Evolutionary conservation across 2,888 invertebrate genomes (phyloP).

Genomic region (Apantesis nais): DNA sequence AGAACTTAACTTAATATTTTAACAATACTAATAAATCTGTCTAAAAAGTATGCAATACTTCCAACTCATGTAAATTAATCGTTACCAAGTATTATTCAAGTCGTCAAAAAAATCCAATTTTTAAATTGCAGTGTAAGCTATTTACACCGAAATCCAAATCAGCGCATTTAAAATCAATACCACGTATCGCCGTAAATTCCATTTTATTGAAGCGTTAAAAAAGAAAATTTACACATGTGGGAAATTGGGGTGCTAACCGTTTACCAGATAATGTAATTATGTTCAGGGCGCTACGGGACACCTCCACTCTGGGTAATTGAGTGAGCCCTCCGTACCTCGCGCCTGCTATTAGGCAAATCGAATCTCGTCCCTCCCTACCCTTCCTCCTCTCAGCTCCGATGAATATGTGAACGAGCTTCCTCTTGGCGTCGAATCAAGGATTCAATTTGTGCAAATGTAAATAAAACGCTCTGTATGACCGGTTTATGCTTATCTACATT

Average conservation of each 20-base stretch:
- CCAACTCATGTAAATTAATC: too few relatives aligned
- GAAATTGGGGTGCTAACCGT: conserved; percentile 60
- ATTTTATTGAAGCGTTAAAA: conserved; percentile 50
- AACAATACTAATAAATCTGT: too few relatives aligned
- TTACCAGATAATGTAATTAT: conserved; percentile 85
- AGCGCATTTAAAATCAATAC: conserved; percentile 35
- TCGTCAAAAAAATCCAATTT: neutral
- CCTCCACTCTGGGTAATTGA: conserved; percentile 83
- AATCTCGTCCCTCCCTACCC: conserved; percentile 69
- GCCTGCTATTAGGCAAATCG: conserved; percentile 85
- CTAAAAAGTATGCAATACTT: too few relatives aligned
- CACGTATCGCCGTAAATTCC: conserved; percentile 33
- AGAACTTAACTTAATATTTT: neutral
- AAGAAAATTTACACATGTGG: conserved; percentile 54
- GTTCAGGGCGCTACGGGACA: conserved; percentile 77
- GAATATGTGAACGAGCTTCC: conserved; percentile 68
- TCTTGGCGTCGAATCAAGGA: conserved; percentile 79
- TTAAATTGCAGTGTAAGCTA: neutral
- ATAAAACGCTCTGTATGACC: conserved; percentile 67
- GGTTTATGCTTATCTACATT: conserved; percentile 6
- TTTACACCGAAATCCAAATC: conserved; percentile 27
- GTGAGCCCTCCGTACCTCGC: conserved; percentile 69
- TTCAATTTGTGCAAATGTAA: conserved; percentile 82
- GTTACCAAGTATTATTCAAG: neutral
- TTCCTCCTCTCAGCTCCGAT: conserved; percentile 45